Evolutionary conservation across 1,140 invertebrate species (phyloP), one percentile per base, ranked within the genome.

Genomic region (Ridgeia piscesae): DNA sequence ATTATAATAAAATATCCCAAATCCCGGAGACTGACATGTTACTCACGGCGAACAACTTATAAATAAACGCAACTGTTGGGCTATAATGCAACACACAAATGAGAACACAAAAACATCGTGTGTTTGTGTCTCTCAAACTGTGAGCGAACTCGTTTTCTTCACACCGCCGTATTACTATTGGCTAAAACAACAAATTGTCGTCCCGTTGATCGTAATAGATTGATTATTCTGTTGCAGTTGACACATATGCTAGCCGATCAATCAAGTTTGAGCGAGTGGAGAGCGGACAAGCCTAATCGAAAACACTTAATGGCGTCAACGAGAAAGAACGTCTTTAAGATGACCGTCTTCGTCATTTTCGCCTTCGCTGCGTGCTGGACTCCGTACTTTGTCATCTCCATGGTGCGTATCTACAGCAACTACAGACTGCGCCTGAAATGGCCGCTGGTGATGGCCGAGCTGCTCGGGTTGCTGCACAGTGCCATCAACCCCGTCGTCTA

Each of bases 341-440:
- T 96, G 95, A 96, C 96, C 11, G 92, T 96, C 35, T 96, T 94
- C 14, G 96, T 96, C 8, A 96, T 96, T 27, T 94, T 96, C 11
- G 95, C 95, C 31, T 96, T 96, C 94, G 93, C 96, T 6, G 94
- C 95, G 4, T 96, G 96, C 93, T 95, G 96, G 94, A 96, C 95
- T 17, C 96, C 96, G 0, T 96, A 96, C 92, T 96, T 96, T 92
- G 94, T 95, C 35, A 93, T 95, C 1, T 94, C 94, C 91, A 94
- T 95, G 58, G 92, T 95, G 88, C 93, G 94, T 34, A 94, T 95
- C 35, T 95, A 93, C 58, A 95, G 94, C 34, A 93, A 95, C 92
- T 95, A 95, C 92, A 88, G 92, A 58, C 92, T 93, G 35, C 91
- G 92, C 33, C n/a, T 93, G 35, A 58, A n/a, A 17, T 33, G 42